Evolutionary conservation across 2,113 vertebrate genomes (phyloP).

Genomic region (Megaceryle maxima): DNA sequence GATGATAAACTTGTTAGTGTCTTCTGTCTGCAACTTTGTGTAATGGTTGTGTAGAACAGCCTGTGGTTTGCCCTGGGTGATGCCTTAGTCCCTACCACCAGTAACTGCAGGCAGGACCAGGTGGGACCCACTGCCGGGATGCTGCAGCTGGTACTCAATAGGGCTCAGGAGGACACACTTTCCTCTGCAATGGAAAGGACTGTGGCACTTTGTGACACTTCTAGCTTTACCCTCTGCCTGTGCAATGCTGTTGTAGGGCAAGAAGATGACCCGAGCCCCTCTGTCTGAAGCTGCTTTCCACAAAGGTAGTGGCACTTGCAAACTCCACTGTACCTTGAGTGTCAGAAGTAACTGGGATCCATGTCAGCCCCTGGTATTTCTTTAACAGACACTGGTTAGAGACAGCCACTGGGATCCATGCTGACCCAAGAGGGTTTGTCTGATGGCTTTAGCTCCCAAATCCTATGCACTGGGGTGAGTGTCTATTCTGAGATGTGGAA

Average conservation of each 20-base stretch:
- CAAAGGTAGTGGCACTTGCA: neutral
- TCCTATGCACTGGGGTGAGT: too few relatives aligned
- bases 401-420: neutral
- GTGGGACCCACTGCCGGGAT: neutral
- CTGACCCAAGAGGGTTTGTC: neutral
- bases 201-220: neutral
- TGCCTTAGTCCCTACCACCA: neutral
- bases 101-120: neutral
- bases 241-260: neutral
- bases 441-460: neutral
- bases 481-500: neutral
- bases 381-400: neutral
- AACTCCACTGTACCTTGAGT: neutral
- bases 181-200: neutral
- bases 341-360: neutral
- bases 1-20: neutral
- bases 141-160: neutral
- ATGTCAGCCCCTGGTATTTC: neutral
- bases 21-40: neutral
- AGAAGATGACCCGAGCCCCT: neutral
- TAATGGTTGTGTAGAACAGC: neutral
- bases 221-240: neutral
- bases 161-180: neutral
- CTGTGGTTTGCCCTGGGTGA: neutral
- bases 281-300: neutral